Evolutionary conservation across 2,113 vertebrate genomes (phyloP), one percentile per base, ranked within the genome.

Genomic region (Terrapene triunguis): DNA sequence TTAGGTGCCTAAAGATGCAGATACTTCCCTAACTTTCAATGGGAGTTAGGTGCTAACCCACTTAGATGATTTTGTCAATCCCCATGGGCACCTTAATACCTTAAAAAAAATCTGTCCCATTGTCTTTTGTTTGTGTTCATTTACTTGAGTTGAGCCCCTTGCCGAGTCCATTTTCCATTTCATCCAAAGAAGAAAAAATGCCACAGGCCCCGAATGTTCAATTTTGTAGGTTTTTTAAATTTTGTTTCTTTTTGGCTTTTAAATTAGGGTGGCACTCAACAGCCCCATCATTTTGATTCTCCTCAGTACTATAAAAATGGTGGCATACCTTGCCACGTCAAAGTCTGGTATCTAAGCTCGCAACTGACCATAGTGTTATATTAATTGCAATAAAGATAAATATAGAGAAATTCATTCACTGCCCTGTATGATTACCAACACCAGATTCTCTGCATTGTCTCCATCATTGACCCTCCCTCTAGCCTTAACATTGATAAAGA

Each of bases 121-220:
- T 82, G 38, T 16, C 25, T 87, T 57, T 47, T 69, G 12, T 38
- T 93, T 90, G 21, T 29, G 84, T 93, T 54, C 44, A 89, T 93
- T 90, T 89, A 53, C 57, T 90, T 83, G 35, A 89, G 42, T 89
- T 85, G 35, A 89, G n/a, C 47, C 6, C 50, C 38, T 90, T 32
- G 16, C 54, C 82, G 83, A 44, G 21, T 55, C 35, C 81, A 79
- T 50, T 74, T 57, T 42, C 74, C 53, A 79, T 79, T 90, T 93
- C 59, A 84, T 90, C 65, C 38, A 93, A 88, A 93, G 87, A 54
- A 85, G 74, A 92, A 95, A 94, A 94, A 53, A n/a, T 2, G 1
- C 21, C 84, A 47, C 59, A 59, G 35, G 35, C 19, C 22, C 9
- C 24, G 42, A 95, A 85, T 27, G 3, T 74, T 72, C 2, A 55